Evolutionary conservation across 2,113 vertebrate species (phyloP).

Genomic region (Leptobrachium ailaonicum): DNA sequence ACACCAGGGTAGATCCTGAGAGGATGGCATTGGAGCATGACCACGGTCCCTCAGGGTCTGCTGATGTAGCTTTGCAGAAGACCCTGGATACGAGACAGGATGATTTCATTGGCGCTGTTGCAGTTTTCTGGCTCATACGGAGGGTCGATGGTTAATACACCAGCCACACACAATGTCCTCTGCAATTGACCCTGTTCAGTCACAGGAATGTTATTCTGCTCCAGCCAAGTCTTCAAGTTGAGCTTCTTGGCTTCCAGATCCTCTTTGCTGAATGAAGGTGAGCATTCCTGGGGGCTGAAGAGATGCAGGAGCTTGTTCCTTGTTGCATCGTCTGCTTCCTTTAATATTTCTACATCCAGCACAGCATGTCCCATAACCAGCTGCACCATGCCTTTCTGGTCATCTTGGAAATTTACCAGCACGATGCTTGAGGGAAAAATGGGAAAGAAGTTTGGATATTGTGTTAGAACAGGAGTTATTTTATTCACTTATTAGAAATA

Average conservation of each 20-base stretch:
- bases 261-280: conserved; percentile 57
- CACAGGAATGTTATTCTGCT: conserved; percentile 84
- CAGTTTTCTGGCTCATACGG: conserved; percentile 86
- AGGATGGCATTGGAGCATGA: too few species aligned
- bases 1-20: too few species aligned
- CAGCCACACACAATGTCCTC: conserved; percentile 73
- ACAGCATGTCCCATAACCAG: conserved; percentile 86
- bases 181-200: conserved; percentile 69
- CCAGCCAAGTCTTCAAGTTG: conserved; percentile 75
- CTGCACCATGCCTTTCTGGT: conserved; percentile 57
- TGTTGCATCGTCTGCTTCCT: conserved; percentile 61
- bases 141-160: conserved; percentile 77
- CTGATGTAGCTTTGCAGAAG: conserved; percentile 71
- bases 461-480: too few species aligned
- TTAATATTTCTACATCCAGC: conserved; percentile 69
- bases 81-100: conserved; percentile 83
- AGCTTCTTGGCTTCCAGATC: conserved; percentile 69
- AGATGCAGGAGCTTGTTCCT: conserved; percentile 63
- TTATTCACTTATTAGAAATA: too few species aligned
- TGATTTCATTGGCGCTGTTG: conserved; percentile 86
- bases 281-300: conserved; percentile 55
- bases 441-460: not conserved
- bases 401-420: conserved; percentile 73
- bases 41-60: not conserved
- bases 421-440: conserved; percentile 71